Percentiles rank a stretch among this genome's conserved stretches.
Conservation (phyloP, 2,797 vertebrate species). For the Sus cebifrons region DNA sequence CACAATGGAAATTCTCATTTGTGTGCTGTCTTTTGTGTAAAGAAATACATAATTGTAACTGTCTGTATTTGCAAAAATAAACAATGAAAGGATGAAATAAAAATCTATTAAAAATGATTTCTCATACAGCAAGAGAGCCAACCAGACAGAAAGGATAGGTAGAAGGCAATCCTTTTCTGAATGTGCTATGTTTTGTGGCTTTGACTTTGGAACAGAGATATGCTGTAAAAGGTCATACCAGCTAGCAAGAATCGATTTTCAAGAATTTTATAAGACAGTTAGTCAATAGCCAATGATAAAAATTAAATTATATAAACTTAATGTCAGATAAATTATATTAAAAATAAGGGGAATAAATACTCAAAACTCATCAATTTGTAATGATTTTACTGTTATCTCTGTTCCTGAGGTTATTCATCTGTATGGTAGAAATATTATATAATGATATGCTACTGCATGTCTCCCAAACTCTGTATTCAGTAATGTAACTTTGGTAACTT, state of each 20-base stretch:
- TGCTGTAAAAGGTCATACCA: background rate
- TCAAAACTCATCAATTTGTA: background rate
- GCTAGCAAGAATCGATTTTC: background rate
- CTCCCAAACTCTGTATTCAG: background rate
- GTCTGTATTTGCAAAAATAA: slow-evolving; percentile 23
- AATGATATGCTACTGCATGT: background rate
- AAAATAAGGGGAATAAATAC: slow-evolving; percentile 1
- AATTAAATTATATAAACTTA: background rate
- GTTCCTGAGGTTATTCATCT: background rate
- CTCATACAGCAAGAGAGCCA: background rate
- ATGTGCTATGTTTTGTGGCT: background rate
- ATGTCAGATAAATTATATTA: background rate
- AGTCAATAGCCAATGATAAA: slow-evolving; percentile 26
- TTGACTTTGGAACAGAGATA: background rate
- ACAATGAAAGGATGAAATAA: background rate
- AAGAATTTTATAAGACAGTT: background rate
- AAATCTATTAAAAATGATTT: background rate
- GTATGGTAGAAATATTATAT: background rate
- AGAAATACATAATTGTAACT: background rate
- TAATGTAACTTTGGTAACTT: background rate
- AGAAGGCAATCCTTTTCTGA: background rate
- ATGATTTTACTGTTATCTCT: background rate
- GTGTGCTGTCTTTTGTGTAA: background rate
- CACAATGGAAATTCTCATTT: too few relatives aligned
- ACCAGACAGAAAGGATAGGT: background rate